Evolutionary conservation across 2,888 invertebrate genomes (phyloP), one percentile per base, ranked within the genome.

Genomic region (Cremastobaeus sp.): DNA sequence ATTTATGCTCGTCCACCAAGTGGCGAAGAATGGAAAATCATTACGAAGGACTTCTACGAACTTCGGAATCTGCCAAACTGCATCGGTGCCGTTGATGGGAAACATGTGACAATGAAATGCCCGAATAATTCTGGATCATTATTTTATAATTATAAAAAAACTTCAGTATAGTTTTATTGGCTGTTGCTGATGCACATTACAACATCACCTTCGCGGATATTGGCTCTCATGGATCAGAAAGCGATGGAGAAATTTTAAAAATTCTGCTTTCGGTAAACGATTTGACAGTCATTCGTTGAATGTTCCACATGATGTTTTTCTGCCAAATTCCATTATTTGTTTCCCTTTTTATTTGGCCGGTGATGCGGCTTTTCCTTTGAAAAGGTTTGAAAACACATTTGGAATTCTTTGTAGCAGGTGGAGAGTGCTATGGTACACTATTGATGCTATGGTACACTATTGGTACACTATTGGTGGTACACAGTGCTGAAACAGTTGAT

Each of bases 101-200:
- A 64, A 37, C 71, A 68, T 9, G 43, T 69, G 1, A 6, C 11
- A 0, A 64, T 76, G 6, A 12, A 48, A 48, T 43, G 48, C 6
- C 64, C 71, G 1, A 3, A 18, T 3, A 21, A 35, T 28, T 47
- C 47, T 0, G 65, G 75, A 3, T 54, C 64, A 8, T 12, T 52
- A 14, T 71, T 39, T 50, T 68, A 45, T 39, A 76, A 76, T 54
- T 76, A 76, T 9, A 72, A 71, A 12, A 28, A 35, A 21, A 54
- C 34, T 68, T 54, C n/a, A 54, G 54, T 20, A 57, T 72, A 0
- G 70, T 70, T 20, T 18, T 76, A 8, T 30, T 76, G 25, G 71
- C 68, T 1, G 6, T 57, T 3, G 18, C 12, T 3, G 66, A 72
- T 34, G 32, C 39, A 6, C n/a, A 52, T 25, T 65, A 60, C 52